Evolutionary conservation across 2,113 vertebrate genomes (phyloP).

Genomic region (Hippocampus zosterae): DNA sequence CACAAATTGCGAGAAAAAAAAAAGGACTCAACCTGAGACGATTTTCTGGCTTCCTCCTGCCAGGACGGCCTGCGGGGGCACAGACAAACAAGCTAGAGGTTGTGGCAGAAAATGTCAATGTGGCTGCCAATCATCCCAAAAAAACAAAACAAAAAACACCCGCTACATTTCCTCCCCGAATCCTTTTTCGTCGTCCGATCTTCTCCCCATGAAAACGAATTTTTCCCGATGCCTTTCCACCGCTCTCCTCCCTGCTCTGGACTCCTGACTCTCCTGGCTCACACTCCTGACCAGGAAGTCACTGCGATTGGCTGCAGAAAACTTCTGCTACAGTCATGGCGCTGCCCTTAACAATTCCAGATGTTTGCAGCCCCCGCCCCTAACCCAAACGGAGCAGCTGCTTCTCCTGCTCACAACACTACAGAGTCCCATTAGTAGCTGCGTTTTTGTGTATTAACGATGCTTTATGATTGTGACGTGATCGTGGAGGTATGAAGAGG

Average conservation of each 20-base stretch:
- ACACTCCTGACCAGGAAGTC: conserved; percentile 29
- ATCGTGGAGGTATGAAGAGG: not conserved
- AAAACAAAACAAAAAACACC: not conserved
- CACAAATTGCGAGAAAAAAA: too few relatives aligned
- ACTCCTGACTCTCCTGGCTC: conserved; percentile 11
- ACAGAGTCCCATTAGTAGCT: not conserved
- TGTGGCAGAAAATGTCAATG: not conserved
- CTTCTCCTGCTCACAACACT: not conserved
- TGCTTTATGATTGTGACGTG: not conserved
- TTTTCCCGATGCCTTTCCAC: conserved; percentile 9
- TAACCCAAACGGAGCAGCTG: not conserved
- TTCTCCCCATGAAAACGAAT: conserved; percentile 7
- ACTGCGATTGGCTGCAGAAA: conserved; percentile 42
- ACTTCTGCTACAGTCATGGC: conserved; percentile 55
- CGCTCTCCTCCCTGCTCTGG: conserved; percentile 7
- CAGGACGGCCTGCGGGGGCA: conserved; percentile 45
- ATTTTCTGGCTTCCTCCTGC: conserved; percentile 58
- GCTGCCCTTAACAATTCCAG: conserved; percentile 63
- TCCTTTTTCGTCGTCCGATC: not conserved
- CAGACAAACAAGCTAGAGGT: conserved; percentile 4
- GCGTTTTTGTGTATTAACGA: not conserved
- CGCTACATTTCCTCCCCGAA: not conserved
- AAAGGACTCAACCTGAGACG: conserved; percentile 52
- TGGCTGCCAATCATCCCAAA: not conserved
- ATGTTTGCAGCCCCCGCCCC: conserved; percentile 47